Conservation (phyloP, 1,140 invertebrate genomes). For the Hylaeus anthracinus region DNA sequence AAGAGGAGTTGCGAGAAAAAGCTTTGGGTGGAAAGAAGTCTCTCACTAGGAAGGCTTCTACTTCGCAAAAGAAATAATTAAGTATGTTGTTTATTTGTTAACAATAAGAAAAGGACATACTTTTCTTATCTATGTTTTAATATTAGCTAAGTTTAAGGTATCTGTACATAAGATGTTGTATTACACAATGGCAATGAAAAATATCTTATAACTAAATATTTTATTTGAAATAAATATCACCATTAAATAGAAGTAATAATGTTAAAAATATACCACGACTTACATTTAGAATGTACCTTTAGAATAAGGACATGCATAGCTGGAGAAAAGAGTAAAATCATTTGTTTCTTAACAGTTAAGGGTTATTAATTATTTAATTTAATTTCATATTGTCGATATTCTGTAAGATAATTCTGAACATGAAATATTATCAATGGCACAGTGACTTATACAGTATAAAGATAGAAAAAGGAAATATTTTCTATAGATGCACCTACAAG, state of each 20-base stretch:
- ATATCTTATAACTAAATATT: not conserved
- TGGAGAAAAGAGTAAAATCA: not conserved
- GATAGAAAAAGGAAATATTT: conserved; percentile 39
- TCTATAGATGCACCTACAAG: conserved; percentile 27
- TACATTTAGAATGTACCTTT: not conserved
- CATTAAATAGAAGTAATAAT: conserved; percentile 1
- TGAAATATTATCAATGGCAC: conserved; percentile 41
- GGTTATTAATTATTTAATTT: conserved; percentile 17
- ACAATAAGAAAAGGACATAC: conserved; percentile 1
- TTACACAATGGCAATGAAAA: not conserved
- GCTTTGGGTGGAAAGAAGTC: conserved; percentile 80
- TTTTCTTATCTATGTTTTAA: not conserved
- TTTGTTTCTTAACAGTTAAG: not conserved
- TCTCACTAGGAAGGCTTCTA: conserved; percentile 71
- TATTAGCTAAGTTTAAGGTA: not conserved
- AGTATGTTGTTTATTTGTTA: not conserved
- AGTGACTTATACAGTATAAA: conserved; percentile 41
- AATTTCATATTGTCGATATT: conserved; percentile 25
- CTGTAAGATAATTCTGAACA: conserved; percentile 28
- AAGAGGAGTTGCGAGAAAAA: conserved; percentile 83
- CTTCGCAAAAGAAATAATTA: conserved; percentile 30
- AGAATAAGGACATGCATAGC: not conserved
- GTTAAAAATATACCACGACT: not conserved
- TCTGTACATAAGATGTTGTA: conserved; percentile 9
- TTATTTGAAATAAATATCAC: conserved; percentile 14